Base-by-base conservation (phyloP, 1,140 invertebrate genomes). In the Brachionus rotundiformis region DNA sequence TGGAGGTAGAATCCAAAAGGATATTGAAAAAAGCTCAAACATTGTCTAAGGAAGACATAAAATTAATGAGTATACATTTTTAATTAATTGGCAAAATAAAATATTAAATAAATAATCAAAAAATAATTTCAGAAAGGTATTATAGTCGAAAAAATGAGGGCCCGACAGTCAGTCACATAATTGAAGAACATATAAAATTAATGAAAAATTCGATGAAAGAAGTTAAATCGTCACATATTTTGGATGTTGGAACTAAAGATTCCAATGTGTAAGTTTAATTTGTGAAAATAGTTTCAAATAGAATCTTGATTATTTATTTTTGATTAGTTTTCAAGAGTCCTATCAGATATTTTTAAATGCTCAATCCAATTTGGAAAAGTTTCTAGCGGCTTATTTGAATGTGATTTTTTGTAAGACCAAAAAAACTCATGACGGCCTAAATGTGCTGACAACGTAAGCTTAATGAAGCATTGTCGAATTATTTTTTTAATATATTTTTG, bases 201-300 rank as follows among this genome's bases (percentile, higher is more conserved):
- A 86, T 88, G 85, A 86, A 83, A 29, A 81, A 83, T 29, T 81
- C 83, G 16, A 85, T 88, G 85, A 84, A 83, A 59, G 83, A 84
- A 33, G 85, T 87, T 41, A 86, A 85, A 11, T 86, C 86, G 19
- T 86, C 85, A 81, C 87, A 85, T 6, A 85, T 88, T 85, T 83
- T 88, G 25, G 87, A 88, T 85, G 87, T 88, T 7, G 87, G 87
- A 81, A 87, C 85, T 6, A 88, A 88, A 86, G 86, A 87, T 79
- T 82, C 81, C 33, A 31, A 54, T 47, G 68, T 33, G 80, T 39
- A 25, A 77, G 47, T n/a, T n/a, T n/a, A n/a, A 27, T 25, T 39
- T 39, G 16, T 27, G 8, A 4, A 16, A 44, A 82, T 29, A 6
- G 11, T n/a, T 11, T 81, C 13, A 68, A 49, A 7, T 31, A 25